Evolutionary conservation across 2,888 invertebrate genomes (phyloP), one percentile per base, ranked within the genome.

Genomic region (Harpalus rufipes): DNA sequence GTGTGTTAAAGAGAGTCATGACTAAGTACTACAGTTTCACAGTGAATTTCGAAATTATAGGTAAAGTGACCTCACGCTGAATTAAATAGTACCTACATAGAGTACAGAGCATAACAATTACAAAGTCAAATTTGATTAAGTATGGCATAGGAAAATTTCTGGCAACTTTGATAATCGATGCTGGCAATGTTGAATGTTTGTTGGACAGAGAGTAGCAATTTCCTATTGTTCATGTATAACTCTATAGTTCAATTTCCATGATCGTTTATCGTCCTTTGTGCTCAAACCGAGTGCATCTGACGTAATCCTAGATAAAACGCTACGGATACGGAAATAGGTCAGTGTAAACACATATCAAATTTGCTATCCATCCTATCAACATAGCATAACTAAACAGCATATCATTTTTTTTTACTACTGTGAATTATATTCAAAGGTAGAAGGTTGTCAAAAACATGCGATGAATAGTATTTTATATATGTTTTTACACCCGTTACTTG

Each of bases 211-310:
- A 68, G 68, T 68, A 68, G 68, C 68, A 68, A 68, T 68, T 68
- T 68, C 68, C 68, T 68, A 68, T 68, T 68, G 68, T 68, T 68
- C 68, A 39, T 68, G 68, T 68, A 68, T 32, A 68, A 32, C 68
- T 68, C 68, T 68, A 68, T 68, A 68, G 68, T 68, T 68, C 39
- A 68, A 68, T 68, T 68, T 68, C 68, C 32, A 68, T 68, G 68
- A 68, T 68, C 68, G 39, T 68, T 68, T 68, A 68, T 68, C 68
- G 68, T 68, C 68, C 68, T 68, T 68, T 68, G 39, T 68, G 68
- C 7, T 12, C 39, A 68, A 68, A 68, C 68, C 25, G 39, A 68
- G 68, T 68, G 68, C 68, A 68, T 68, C 68, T 68, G 68, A 68
- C 68, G 68, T 32, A 68, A 68, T 68, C 39, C 68, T 39, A 39